A percentile compares a stretch with the other conserved stretches of the same genome.
phyloP scores from a whole-genome alignment of 2,888 invertebrate species.

The Drosophila putrida region DNA sequence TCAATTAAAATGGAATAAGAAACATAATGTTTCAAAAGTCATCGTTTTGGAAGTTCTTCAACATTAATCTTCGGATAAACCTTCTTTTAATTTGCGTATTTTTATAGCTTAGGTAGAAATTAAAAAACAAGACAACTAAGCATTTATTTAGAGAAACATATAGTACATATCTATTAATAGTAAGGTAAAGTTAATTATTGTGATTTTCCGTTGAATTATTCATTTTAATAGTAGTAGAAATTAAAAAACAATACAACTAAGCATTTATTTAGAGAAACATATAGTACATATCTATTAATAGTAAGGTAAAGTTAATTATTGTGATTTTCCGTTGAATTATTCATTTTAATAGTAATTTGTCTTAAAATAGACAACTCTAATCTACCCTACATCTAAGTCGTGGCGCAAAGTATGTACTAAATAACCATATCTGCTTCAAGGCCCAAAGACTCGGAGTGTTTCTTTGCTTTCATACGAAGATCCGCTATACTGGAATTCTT shows the following conservation, averaged over 20 bases:
- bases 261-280: slow-evolving; percentile 56
- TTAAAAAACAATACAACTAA: slow-evolving; percentile 59
- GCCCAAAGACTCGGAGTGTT: slow-evolving; percentile 95
- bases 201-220: slow-evolving; percentile 27
- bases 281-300: slow-evolving; percentile 41
- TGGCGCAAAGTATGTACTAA: slow-evolving; percentile 51
- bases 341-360: slow-evolving; percentile 45
- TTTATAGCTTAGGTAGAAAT: neutral
- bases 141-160: slow-evolving; percentile 56
- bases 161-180: slow-evolving; percentile 39
- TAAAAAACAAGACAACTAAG: slow-evolving; percentile 34
- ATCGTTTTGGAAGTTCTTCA: neutral
- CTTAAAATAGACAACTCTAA: slow-evolving; percentile 54
- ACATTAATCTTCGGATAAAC: neutral
- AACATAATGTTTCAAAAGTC: neutral
- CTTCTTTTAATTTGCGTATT: neutral
- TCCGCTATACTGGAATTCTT: slow-evolving; percentile 97
- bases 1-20: neutral
- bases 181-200: slow-evolving; percentile 57
- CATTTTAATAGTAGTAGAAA: slow-evolving; percentile 35
- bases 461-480: slow-evolving; percentile 95
- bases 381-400: slow-evolving; percentile 39
- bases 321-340: slow-evolving; percentile 30
- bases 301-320: slow-evolving; percentile 55
- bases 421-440: slow-evolving; percentile 77